Evolutionary conservation across 2,888 invertebrate genomes (phyloP).

Genomic region (Dicroscelio sp.): DNA sequence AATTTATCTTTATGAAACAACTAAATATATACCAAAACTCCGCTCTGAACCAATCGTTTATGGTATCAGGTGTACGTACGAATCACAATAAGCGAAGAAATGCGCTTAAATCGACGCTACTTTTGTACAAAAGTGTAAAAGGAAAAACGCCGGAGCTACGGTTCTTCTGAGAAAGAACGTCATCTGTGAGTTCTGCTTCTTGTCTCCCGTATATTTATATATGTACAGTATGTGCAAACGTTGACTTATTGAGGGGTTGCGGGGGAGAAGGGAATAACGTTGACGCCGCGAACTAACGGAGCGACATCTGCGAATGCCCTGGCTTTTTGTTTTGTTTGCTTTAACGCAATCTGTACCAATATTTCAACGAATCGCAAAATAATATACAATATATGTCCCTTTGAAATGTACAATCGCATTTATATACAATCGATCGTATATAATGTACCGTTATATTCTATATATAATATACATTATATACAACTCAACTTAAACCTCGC

Average conservation of each 20-base stretch:
- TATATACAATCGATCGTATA: slow-evolving; percentile 62
- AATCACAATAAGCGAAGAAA: slow-evolving; percentile 69
- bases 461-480: slow-evolving; percentile 68
- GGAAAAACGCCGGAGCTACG: slow-evolving; percentile 64
- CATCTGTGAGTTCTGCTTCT: slow-evolving; percentile 43
- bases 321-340: too few relatives aligned
- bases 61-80: slow-evolving; percentile 38
- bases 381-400: slow-evolving; percentile 27
- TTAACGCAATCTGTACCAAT: too few relatives aligned
- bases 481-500: slow-evolving; percentile 54
- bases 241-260: too few relatives aligned
- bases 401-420: slow-evolving; percentile 45
- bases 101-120: slow-evolving; percentile 67
- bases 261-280: background rate
- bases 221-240: slow-evolving; percentile 77
- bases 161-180: slow-evolving; percentile 35
- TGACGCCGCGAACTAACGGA: slow-evolving; percentile 56
- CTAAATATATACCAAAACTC: slow-evolving; percentile 21
- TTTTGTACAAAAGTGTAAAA: slow-evolving; percentile 82
- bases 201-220: slow-evolving; percentile 50
- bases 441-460: slow-evolving; percentile 54
- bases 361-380: background rate
- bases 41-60: background rate
- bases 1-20: slow-evolving; percentile 28
- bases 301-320: slow-evolving; percentile 45